phyloP scores from a whole-genome alignment of 2,888 invertebrate genomes.

The Spodoptera picta region DNA sequence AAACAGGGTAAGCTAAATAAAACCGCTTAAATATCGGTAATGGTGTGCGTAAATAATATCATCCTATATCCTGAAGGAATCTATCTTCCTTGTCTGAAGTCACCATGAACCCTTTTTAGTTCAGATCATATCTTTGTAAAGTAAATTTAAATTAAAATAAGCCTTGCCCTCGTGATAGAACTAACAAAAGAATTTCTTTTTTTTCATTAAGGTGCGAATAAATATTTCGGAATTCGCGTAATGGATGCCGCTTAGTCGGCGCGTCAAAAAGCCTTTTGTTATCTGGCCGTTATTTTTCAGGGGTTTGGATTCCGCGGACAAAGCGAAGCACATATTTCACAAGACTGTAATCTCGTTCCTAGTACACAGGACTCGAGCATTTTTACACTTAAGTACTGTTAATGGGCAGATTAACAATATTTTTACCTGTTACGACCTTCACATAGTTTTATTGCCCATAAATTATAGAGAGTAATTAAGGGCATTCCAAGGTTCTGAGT shows the following conservation, averaged over 20 bases:
- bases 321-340: constrained; percentile 84
- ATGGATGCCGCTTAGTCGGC: constrained; percentile 69
- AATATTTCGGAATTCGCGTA: constrained; percentile 72
- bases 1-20: too few relatives aligned
- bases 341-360: constrained; percentile 81
- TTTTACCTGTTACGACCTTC: constrained; percentile 45
- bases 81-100: constrained; percentile 9
- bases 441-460: constrained; percentile 56
- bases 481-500: constrained; percentile 24
- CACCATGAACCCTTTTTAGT: constrained; percentile 31
- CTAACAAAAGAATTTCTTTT: constrained; percentile 60
- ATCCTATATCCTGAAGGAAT: constrained; percentile 9
- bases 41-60: constrained; percentile 9
- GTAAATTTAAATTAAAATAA: constrained; percentile 48
- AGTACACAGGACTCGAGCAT: constrained; percentile 76
- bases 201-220: constrained; percentile 68
- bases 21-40: constrained; percentile 3
- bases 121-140: constrained; percentile 38
- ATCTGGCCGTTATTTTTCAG: constrained; percentile 83
- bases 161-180: constrained; percentile 44
- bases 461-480: constrained; percentile 42
- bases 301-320: constrained; percentile 79
- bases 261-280: constrained; percentile 83
- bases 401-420: constrained; percentile 47
- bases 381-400: constrained; percentile 67